Evolutionary conservation across 2,797 vertebrate genomes (phyloP), one percentile per base, ranked within the genome.

Genomic region (Emydoidea blandingii): DNA sequence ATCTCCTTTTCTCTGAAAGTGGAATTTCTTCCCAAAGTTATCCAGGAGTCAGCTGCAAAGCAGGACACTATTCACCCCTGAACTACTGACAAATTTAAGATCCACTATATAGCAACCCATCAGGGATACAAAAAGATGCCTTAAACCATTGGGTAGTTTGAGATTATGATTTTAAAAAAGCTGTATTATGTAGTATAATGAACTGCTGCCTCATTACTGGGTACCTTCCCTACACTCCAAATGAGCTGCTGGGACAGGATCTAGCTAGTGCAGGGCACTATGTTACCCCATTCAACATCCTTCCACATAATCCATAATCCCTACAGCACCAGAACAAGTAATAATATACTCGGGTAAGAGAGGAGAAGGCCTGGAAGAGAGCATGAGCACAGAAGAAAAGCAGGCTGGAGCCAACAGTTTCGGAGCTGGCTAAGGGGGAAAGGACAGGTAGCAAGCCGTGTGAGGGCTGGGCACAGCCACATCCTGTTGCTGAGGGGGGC

Each of bases 21-120:
- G 80, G 68, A 25, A 44, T 96, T 94, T 91, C 85, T 52, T 41
- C 86, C 62, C 12, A 80, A 92, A 34, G 27, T 59, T 34, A 82
- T 82, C 29, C 37, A 31, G 18, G 16, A 31, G 41, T 18, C 52
- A 74, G 8, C 29, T 47, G 23, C 1, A 31, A 91, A 94, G 27
- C 34, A 81, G 62, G 92, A 74, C 29, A 56, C n/a, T 65, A 5
- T 8, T 78, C 65, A 87, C 34, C 0, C 0, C 82, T 53, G 21
- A 92, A 91, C 83, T 83, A 74, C 49, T 85, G 65, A 79, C 83
- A 86, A 34, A 34, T 10, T 6, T 82, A 8, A 52, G 27, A 7
- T 56, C 93, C 23, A 47, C 57, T 86, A 83, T 12, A 34, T 19
- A 49, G 4, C 56, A 91, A 91, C 86, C 56, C 31, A 92, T 23